A percentile compares a stretch with the other conserved stretches of the same genome.
phyloP scores from a whole-genome alignment of 1,140 invertebrate species.

The Drosophila pruinosa region DNA sequence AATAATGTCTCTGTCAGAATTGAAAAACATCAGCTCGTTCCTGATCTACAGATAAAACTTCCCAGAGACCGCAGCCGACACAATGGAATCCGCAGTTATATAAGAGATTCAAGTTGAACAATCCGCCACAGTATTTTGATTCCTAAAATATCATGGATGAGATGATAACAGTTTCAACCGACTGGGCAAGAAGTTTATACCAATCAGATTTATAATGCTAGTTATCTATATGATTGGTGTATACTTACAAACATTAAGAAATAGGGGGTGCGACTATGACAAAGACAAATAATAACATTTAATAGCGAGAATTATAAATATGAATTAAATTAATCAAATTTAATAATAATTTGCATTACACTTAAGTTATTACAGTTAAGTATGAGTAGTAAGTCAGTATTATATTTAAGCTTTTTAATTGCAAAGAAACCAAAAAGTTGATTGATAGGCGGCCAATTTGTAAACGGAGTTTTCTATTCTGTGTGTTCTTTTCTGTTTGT shows the following conservation, averaged over 20 bases:
- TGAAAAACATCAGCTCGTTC: too few species aligned
- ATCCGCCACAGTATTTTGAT: too few species aligned
- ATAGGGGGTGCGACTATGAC: conserved; percentile 49
- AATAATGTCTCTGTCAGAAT: too few species aligned
- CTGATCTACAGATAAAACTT: too few species aligned
- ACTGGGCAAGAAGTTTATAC: too few species aligned
- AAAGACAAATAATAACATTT: conserved; percentile 71
- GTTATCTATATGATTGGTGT: neutral
- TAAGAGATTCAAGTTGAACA: too few species aligned
- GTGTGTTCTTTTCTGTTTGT: neutral
- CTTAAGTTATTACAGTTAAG: conserved; percentile 72
- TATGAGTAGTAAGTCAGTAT: conserved; percentile 80
- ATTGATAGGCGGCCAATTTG: conserved; percentile 22
- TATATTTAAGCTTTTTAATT: conserved; percentile 67
- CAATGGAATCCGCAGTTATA: too few species aligned
- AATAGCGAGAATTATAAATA: conserved; percentile 80
- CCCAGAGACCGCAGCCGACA: too few species aligned
- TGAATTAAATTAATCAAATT: conserved; percentile 80
- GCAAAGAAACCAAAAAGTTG: conserved; percentile 50
- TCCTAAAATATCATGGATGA: too few species aligned
- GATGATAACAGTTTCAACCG: too few species aligned
- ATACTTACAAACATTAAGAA: conserved; percentile 39
- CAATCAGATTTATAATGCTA: neutral
- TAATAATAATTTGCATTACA: conserved; percentile 80
- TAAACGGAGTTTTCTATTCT: conserved; percentile 5